A percentile compares a stretch with the other conserved stretches of the same genome.
These are phyloP conservation scores for Oreamnos americanus DNA, from an alignment of 2,113 vertebrate genomes.

Conservation along the genomic window DNA sequence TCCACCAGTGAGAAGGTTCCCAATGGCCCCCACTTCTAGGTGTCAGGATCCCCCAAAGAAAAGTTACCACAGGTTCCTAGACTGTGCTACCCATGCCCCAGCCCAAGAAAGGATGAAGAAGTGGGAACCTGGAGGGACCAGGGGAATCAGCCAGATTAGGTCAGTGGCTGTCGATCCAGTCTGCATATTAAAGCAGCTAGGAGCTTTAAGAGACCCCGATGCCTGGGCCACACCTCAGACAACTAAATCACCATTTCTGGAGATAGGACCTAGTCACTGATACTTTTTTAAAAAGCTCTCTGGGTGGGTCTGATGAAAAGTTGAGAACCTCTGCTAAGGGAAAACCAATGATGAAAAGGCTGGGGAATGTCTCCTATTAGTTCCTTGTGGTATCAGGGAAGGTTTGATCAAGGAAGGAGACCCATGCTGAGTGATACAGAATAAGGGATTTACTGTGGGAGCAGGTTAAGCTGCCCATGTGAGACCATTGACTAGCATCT, in stretches of 20 bases:
- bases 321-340: neutral
- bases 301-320: neutral
- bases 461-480: neutral
- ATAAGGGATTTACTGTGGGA: neutral
- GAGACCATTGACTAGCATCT: neutral
- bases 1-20: neutral
- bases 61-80: neutral
- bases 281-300: neutral
- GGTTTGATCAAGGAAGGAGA: neutral
- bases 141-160: neutral
- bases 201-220: neutral
- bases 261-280: neutral
- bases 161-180: neutral
- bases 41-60: neutral
- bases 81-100: neutral
- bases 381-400: neutral
- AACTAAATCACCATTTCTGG: conserved; percentile 22
- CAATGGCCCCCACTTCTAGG: neutral
- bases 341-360: neutral
- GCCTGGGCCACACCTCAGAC: neutral
- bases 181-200: neutral
- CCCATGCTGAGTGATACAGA: neutral
- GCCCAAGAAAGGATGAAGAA: neutral
- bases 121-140: neutral
- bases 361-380: neutral